Conservation (phyloP, 1,140 invertebrate species). For the fruit fly (Drosophila melanogaster) region Release_6_plus_ISO1_MT NT_033777.3:10757501-10758000, state of each 20-base stretch:
- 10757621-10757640: constrained; percentile 80
- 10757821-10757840: constrained; percentile 65
- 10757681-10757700: constrained; percentile 76
- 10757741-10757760: constrained; percentile 13
- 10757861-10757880: neutral
- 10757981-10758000: constrained; percentile 92
- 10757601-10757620: constrained; percentile 81
- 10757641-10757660: constrained; percentile 67
- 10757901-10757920: constrained; percentile 87
- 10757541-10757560: constrained; percentile 34
- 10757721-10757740: constrained; percentile 38
- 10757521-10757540: constrained; percentile 61
- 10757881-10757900: constrained; percentile 84
- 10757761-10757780: constrained; percentile 72
- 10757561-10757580: constrained; percentile 78
- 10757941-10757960: constrained; percentile 64
- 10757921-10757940: constrained; percentile 86
- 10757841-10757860: neutral
- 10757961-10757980: constrained; percentile 89
- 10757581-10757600: constrained; percentile 79
- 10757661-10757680: constrained; percentile 72
- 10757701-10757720: constrained; percentile 61
- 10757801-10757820: constrained; percentile 67
- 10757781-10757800: constrained; percentile 54
- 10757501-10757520: constrained; percentile 76